Conservation (phyloP, 2,888 invertebrate genomes). For the Euspilapteryx auroguttella region DNA sequence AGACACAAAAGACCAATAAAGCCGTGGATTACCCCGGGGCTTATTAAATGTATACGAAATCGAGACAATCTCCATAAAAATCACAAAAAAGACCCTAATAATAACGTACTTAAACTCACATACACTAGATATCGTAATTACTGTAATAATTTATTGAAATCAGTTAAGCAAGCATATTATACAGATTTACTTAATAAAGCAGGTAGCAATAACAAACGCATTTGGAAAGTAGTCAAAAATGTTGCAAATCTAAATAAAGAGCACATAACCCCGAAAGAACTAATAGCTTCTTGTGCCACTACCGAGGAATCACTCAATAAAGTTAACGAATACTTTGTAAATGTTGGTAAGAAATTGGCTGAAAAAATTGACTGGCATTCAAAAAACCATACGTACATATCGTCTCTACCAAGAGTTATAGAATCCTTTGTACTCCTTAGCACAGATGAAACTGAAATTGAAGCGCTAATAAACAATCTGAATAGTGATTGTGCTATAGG, state of each 20-base stretch:
- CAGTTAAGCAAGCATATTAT: too few species aligned
- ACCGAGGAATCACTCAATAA: background rate
- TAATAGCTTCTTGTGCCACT: too few species aligned
- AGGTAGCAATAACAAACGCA: too few species aligned
- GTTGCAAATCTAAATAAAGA: background rate
- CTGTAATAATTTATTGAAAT: too few species aligned
- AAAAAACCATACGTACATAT: background rate
- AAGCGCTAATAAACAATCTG: background rate
- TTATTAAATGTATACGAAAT: too few species aligned
- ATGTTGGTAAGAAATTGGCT: slow-evolving; percentile 1
- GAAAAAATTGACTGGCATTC: slow-evolving; percentile 1
- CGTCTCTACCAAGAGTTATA: background rate
- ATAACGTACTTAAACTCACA: too few species aligned
- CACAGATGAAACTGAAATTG: background rate
- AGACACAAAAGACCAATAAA: too few species aligned
- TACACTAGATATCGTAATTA: too few species aligned
- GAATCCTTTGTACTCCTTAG: background rate
- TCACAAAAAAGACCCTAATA: too few species aligned
- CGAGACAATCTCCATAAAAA: too few species aligned
- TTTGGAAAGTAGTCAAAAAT: background rate
- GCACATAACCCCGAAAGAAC: background rate
- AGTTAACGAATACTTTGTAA: background rate
- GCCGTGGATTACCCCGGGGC: too few species aligned
- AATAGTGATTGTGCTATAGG: background rate
- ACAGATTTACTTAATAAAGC: too few species aligned